Base-by-base conservation (phyloP, 2,113 vertebrate genomes). In the Caranx melampygus region DNA sequence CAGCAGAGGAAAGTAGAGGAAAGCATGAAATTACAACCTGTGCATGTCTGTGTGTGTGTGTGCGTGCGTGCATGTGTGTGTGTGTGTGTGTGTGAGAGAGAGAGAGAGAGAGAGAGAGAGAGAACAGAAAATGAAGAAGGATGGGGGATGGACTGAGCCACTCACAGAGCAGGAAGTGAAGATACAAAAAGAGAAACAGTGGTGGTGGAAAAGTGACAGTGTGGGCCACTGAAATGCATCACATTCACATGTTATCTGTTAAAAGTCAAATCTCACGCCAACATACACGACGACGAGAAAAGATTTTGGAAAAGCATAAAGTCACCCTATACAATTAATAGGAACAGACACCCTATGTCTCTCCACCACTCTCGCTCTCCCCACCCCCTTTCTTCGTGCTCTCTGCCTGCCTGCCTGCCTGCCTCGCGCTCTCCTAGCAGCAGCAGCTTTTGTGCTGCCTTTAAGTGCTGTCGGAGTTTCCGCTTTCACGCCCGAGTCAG, bases 151-250 rank as follows among this genome's bases (percentile, higher is more conserved):
- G 93, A 93, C 89, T 82, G 89, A 93, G 78, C 78, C 92, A 91
- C 85, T 80, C 88, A 88, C 79, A 88, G 85, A 94, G 83, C 91
- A 94, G 94, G 94, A 94, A 95, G 94, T 94, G 88, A 86, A 91
- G 85, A 91, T 78, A 83, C 67, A 90, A 89, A 92, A 92, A 79
- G 79, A 89, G 79, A 93, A 88, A 89, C 70, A 84, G 47, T 70
- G 77, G 63, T 65, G 75, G 70, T 80, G 82, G 80, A 69, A 81
- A 83, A 82, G 79, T 81, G 82, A 84, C 86, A 86, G 77, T 55
- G 61, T 9, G 58, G 68, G 78, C 69, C 79, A 47, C 59, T 79
- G 72, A 79, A 90, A 91, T 78, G 37, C 42, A 85, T 72, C 62
- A 75, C 54, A 65, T 77, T 77, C 66, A 64, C 69, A 59, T 57